Base-by-base conservation (phyloP, 2,797 vertebrate species). In the Thamnophis elegans region DNA sequence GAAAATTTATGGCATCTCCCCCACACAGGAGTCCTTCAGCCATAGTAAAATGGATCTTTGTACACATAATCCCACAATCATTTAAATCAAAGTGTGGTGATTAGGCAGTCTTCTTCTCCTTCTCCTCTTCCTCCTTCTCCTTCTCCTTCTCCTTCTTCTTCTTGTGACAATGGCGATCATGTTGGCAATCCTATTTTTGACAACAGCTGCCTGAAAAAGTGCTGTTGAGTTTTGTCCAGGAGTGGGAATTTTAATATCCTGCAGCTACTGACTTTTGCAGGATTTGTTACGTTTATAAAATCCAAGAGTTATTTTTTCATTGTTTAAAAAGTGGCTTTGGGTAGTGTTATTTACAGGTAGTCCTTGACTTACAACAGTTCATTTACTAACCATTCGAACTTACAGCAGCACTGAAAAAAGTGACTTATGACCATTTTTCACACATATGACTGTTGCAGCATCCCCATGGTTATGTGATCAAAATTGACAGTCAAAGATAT, bases 1-100 rank as follows among this genome's bases (percentile, higher is more conserved):
- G 85, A 59, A 58, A 96, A 78, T 94, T 95, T 95, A 94, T 95
- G 78, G 89, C 92, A 82, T 82, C 94, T 97, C 65, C 92, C 94
- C 88, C 60, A 53, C 91, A 85, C 93, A 82, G 53, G 92, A 94
- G 91, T 56, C 94, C 89, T 32, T 93, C 88, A 92, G 20, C 16
- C 90, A 47, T 3, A 94, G 55, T 87, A 95, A 95, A 95, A 94
- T 89, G 53, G 56, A 22, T 92, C 58, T 95, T 93, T 92, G 94
- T 92, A 73, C 89, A 92, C 94, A 93, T 73, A 53, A 78, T 93
- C 89, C 47, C 53, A 95, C 22, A 95, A 94, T 95, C 65, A 91
- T 0, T 51, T 89, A 91, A 68, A 91, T 91, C 92, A 89, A 91
- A 42, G 58, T 51, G 32, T 96, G 94, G 93, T 90, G 92, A 85